Conservation (phyloP, 2,113 vertebrate species). For the Ondatra zibethicus region DNA sequence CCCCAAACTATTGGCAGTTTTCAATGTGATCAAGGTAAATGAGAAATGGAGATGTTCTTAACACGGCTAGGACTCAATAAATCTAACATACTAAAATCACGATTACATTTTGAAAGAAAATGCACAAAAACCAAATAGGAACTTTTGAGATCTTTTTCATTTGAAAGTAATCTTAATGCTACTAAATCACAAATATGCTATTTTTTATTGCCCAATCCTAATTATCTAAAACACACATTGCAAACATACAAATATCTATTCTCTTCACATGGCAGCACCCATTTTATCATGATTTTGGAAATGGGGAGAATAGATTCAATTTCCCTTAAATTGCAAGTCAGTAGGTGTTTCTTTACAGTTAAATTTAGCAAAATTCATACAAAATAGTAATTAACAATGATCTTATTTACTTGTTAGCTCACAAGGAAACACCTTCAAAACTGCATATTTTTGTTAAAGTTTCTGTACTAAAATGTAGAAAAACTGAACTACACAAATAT, state of each 20-base stretch:
- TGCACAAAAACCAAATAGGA: slow-evolving; percentile 88
- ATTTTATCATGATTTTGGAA: slow-evolving; percentile 87
- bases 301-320: slow-evolving; percentile 86
- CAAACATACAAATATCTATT: slow-evolving; percentile 88
- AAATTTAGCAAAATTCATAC: slow-evolving; percentile 89
- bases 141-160: slow-evolving; percentile 86
- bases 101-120: slow-evolving; percentile 89
- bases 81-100: slow-evolving; percentile 86
- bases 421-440: slow-evolving; percentile 89
- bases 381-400: slow-evolving; percentile 89
- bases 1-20: slow-evolving; percentile 84
- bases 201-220: slow-evolving; percentile 89
- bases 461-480: slow-evolving; percentile 90
- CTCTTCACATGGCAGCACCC: slow-evolving; percentile 86
- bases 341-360: slow-evolving; percentile 89
- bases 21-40: slow-evolving; percentile 85
- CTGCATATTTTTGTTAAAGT: slow-evolving; percentile 88
- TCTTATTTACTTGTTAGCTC: slow-evolving; percentile 87
- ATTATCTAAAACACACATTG: slow-evolving; percentile 90
- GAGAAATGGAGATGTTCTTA: slow-evolving; percentile 75
- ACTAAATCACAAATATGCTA: slow-evolving; percentile 89
- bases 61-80: slow-evolving; percentile 79
- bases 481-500: slow-evolving; percentile 94
- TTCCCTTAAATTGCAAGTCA: slow-evolving; percentile 87
- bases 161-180: slow-evolving; percentile 89